A percentile compares a stretch with the other conserved stretches of the same genome.
Conservation (phyloP, 2,888 invertebrate species). For the Tanypteryx hageni region DNA sequence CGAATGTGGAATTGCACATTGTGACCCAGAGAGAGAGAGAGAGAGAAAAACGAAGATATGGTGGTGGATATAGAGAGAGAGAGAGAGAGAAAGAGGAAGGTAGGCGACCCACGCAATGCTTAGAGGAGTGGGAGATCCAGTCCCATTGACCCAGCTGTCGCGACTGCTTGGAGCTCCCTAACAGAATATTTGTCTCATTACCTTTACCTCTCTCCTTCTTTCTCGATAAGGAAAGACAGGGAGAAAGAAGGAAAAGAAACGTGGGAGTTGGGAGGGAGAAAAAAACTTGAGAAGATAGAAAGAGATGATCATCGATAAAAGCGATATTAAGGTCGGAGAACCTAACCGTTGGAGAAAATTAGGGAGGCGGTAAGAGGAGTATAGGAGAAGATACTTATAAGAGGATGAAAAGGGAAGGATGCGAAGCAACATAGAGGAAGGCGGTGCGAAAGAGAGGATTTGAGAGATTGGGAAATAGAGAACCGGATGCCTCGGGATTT, state of each 20-base stretch:
- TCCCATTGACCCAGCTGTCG: conserved; percentile 56
- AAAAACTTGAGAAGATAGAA: too few species aligned
- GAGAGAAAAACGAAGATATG: background rate
- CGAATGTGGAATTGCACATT: background rate
- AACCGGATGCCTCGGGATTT: too few species aligned
- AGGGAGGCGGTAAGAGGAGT: too few species aligned
- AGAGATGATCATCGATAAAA: too few species aligned
- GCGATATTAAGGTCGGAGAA: too few species aligned
- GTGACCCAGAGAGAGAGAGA: conserved; percentile 17
- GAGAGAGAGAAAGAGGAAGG: background rate
- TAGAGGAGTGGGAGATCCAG: conserved; percentile 28
- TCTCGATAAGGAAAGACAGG: background rate
- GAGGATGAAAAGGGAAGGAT: too few species aligned
- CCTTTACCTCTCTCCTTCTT: background rate
- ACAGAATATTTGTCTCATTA: conserved; percentile 45
- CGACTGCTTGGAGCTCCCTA: conserved; percentile 31
- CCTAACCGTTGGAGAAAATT: too few species aligned
- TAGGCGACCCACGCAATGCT: background rate
- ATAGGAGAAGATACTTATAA: too few species aligned
- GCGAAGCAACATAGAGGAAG: too few species aligned
- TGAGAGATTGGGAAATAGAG: too few species aligned
- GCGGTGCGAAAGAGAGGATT: too few species aligned
- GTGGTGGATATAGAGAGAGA: background rate
- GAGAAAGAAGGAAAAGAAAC: background rate
- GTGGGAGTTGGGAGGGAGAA: too few species aligned